Conservation (phyloP, 2,888 invertebrate species). For the Temnothorax rugatulus region DNA sequence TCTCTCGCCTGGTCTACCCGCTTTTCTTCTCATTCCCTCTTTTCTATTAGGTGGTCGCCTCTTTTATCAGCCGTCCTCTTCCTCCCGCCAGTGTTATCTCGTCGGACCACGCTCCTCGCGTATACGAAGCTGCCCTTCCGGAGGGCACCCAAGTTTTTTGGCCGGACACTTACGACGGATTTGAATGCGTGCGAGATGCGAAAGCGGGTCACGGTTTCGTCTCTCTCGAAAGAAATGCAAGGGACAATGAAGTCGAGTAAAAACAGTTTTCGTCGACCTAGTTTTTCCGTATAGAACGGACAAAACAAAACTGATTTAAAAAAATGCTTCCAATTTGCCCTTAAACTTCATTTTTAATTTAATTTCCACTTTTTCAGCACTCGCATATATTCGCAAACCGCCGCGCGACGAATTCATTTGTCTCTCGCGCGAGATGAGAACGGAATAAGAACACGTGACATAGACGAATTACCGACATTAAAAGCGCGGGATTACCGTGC, state of each 20-base stretch:
- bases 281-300: not conserved
- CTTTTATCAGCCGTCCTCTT: conserved; percentile 44
- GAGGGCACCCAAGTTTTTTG: conserved; percentile 4
- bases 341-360: conserved; percentile 14
- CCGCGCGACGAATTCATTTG: conserved; percentile 24
- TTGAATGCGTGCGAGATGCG: conserved; percentile 34
- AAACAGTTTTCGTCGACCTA: not conserved
- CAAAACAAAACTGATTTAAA: not conserved
- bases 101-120: conserved; percentile 23
- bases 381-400: conserved; percentile 8
- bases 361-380: not conserved
- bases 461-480: conserved; percentile 7
- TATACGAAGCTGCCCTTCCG: conserved; percentile 18
- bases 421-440: not conserved
- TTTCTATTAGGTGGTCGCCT: conserved; percentile 8
- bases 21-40: conserved; percentile 32
- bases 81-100: conserved; percentile 15
- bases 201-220: conserved; percentile 44
- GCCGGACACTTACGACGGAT: conserved; percentile 15
- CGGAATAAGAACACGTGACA: not conserved
- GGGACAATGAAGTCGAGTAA: not conserved
- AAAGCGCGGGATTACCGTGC: not conserved
- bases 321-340: conserved; percentile 2
- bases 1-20: conserved; percentile 3
- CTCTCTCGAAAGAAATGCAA: not conserved